Evolutionary conservation across 2,888 invertebrate species (phyloP), one percentile per base, ranked within the genome.

Genomic region (Molanna angustata): DNA sequence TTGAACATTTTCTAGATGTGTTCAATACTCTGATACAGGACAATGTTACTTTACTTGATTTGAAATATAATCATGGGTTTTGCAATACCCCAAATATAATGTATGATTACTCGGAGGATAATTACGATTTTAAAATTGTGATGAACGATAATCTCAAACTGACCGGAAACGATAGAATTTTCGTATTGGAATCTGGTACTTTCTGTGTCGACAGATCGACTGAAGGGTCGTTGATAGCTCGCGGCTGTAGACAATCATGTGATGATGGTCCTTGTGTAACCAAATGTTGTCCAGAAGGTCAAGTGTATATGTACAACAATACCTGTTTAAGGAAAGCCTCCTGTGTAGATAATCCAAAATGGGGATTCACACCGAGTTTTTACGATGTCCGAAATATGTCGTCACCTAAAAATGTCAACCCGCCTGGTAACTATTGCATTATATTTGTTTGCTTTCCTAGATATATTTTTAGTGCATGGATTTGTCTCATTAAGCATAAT

Each of bases 241-340:
- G 73, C 27, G 69, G 69, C 9, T 77, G 76, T 59, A 65, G 71
- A 3, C 59, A 58, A 9, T 4, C 27, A 7, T 65, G 71, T 58
- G 56, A 62, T 1, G 60, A 58, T 19, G 73, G 73, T 2, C 70
- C 63, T 57, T 77, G 79, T 59, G 57, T 80, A 3, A 72, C 70
- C 49, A 80, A 80, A 62, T 81, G 80, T 60, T 81, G 80, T 61
- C 76, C 76, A 2, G 67, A 77, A 19, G 80, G 80, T 11, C 62
- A 78, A 35, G 76, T 80, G 61, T 80, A 67, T 54, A 66, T 66
- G 4, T 65, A 64, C 14, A 54, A 65, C 9, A 45, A 58, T 2
- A 52, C 50, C 11, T 69, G 68, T 57, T 39, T 44, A 4, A 59
- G 62, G 42, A 65, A 63, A 16, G 64, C 63, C 17, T 60, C n/a